Base-by-base conservation (phyloP, 2,797 vertebrate species). In the Sarcoramphus papa region DNA sequence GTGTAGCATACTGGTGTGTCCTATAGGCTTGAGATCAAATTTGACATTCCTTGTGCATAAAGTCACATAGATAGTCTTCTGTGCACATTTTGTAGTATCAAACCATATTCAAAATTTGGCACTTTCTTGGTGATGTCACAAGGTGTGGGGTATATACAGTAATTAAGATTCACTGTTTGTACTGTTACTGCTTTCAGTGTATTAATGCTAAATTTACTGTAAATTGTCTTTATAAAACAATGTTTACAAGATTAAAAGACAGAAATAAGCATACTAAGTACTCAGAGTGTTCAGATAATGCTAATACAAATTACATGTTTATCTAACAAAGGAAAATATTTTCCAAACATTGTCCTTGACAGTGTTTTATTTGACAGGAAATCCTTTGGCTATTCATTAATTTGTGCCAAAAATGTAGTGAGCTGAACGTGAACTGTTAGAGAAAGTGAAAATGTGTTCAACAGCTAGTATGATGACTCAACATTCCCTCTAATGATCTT, bases 251-350 rank as follows among this genome's bases (percentile, higher is more conserved):
- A 74, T 89, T 85, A 45, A 86, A 95, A 91, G 70, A 45, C 37
- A 82, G 91, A 96, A 95, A 78, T 94, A 96, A 96, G n/a, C 15
- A 75, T 75, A 51, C 37, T 35, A 68, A 92, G 40, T 94, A 94
- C 86, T 93, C 90, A 28, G 84, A 93, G 35, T 88, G 51, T 63
- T 94, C 60, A 65, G 93, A 82, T 92, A 88, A 90, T 64, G 75
- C 85, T 96, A 68, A 93, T 73, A 88, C 33, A 93, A 92, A 94
- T 75, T 86, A 15, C n/a, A 53, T 93, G 77, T 77, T 94, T 85
- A 48, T 78, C 57, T 92, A 91, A 84, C 47, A 69, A 81, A 88
- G 48, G 24, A 91, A 86, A 94, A 84, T 90, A 21, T 90, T 97
- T 96, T 95, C 60, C 35, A 63, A 30, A 68, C 59, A 16, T 79